Percentiles rank a stretch among this genome's conserved stretches.
phyloP scores from a whole-genome alignment of 2,113 vertebrate genomes.

The Pygoscelis adeliae region DNA sequence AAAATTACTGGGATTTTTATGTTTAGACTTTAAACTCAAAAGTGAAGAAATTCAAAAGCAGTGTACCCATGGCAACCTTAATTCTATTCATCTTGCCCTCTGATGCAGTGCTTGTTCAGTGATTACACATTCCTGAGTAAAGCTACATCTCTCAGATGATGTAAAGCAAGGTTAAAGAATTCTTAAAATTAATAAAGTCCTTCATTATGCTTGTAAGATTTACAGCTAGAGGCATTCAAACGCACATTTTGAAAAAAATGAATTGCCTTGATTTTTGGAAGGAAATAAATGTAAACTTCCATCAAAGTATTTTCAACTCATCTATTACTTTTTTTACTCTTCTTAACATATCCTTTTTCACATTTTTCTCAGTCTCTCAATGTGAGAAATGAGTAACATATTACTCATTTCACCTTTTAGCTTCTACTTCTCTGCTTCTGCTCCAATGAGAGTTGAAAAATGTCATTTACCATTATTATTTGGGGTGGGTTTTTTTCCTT shows the following conservation, averaged over 20 bases:
- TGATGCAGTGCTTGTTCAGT: neutral
- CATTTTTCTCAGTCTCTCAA: neutral
- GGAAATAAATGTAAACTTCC: neutral
- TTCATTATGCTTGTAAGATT: neutral
- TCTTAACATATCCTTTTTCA: neutral
- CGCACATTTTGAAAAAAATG: neutral
- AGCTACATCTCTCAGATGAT: neutral
- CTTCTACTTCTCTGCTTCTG: neutral
- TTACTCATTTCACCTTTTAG: neutral
- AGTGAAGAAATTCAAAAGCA: neutral
- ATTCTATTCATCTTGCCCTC: slow-evolving; percentile 18
- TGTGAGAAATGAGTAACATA: neutral
- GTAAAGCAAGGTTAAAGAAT: slow-evolving; percentile 19
- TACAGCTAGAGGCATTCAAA: neutral
- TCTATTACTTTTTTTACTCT: neutral
- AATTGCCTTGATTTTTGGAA: neutral
- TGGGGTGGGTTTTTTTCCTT: accelerated
- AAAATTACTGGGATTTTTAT: slow-evolving; percentile 28
- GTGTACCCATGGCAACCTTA: slow-evolving; percentile 35
- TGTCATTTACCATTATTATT: neutral
- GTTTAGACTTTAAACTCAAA: slow-evolving; percentile 43
- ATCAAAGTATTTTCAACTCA: neutral
- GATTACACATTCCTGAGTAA: neutral
- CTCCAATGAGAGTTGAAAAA: neutral
- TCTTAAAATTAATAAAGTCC: slow-evolving; percentile 3